These are phyloP conservation scores for Pipistrellus pygmaeus DNA, from an alignment of 2,797 vertebrate species.

Conservation along the genomic window DNA sequence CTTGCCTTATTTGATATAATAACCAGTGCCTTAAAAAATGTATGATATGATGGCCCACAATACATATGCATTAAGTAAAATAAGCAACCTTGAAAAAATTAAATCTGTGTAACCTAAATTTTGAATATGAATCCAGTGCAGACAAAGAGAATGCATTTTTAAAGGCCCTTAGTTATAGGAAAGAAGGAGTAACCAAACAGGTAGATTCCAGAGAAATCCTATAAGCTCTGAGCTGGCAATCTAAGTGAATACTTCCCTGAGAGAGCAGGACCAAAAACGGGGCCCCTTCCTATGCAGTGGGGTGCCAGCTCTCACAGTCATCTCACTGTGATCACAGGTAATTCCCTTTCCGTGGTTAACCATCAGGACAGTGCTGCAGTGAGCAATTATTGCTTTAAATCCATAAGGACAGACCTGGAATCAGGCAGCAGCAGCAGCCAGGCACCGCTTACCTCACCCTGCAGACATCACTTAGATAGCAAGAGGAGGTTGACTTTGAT, in stretches of 20 bases:
- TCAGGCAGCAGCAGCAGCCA: neutral
- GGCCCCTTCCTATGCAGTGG: neutral
- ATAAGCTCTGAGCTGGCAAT: neutral
- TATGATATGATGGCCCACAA: neutral
- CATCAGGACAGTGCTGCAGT: neutral
- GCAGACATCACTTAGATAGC: conserved; percentile 4
- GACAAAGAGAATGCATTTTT: conserved; percentile 11
- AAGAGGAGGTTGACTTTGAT: conserved; percentile 27
- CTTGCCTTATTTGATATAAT: neutral
- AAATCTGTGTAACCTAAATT: neutral
- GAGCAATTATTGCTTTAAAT: neutral
- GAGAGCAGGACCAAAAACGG: neutral
- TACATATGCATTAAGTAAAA: neutral
- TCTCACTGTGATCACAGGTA: neutral
- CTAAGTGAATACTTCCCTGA: neutral
- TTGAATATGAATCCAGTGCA: neutral
- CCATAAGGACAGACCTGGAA: neutral
- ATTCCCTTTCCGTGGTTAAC: neutral
- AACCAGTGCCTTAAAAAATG: neutral
- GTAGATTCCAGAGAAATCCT: neutral
- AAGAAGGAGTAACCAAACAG: neutral
- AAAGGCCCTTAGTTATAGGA: neutral
- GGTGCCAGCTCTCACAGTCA: neutral
- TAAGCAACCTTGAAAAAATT: neutral
- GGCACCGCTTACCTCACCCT: neutral